A percentile compares a stretch with the other conserved stretches of the same genome.
Evolutionary conservation across 2,888 invertebrate species (phyloP).

Genomic region (Synergus laeviventris): DNA sequence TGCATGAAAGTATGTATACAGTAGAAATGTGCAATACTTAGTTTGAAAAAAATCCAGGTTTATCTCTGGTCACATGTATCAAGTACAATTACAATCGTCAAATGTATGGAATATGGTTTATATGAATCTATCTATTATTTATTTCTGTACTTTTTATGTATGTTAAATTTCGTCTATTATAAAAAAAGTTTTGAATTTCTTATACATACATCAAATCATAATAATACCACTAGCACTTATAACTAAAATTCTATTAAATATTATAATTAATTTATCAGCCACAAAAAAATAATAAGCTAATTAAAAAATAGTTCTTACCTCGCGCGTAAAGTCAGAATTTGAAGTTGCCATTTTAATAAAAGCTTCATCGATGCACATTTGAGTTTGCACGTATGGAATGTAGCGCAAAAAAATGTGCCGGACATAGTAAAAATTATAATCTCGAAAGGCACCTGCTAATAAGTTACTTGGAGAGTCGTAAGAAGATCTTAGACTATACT

Average conservation of each 20-base stretch:
- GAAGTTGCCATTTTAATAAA: constrained; percentile 54
- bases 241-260: too few relatives aligned
- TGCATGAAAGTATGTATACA: not conserved
- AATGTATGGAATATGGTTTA: not conserved
- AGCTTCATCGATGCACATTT: constrained; percentile 62
- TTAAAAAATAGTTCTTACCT: not conserved
- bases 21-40: not conserved
- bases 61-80: constrained; percentile 23
- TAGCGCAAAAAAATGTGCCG: not conserved
- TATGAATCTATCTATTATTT: too few relatives aligned
- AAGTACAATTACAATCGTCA: not conserved
- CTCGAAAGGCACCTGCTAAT: constrained; percentile 31
- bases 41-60: constrained; percentile 5
- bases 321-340: constrained; percentile 1
- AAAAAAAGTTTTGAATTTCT: too few relatives aligned
- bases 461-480: not conserved
- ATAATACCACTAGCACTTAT: too few relatives aligned
- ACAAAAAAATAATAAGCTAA: not conserved
- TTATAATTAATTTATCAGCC: not conserved
- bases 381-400: constrained; percentile 56
- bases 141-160: too few relatives aligned
- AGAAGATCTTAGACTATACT: constrained; percentile 62
- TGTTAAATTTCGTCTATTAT: too few relatives aligned
- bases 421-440: constrained; percentile 41
- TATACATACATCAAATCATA: too few relatives aligned